phyloP scores from a whole-genome alignment of 2,888 invertebrate species.

The Hypomecis atomaria region DNA sequence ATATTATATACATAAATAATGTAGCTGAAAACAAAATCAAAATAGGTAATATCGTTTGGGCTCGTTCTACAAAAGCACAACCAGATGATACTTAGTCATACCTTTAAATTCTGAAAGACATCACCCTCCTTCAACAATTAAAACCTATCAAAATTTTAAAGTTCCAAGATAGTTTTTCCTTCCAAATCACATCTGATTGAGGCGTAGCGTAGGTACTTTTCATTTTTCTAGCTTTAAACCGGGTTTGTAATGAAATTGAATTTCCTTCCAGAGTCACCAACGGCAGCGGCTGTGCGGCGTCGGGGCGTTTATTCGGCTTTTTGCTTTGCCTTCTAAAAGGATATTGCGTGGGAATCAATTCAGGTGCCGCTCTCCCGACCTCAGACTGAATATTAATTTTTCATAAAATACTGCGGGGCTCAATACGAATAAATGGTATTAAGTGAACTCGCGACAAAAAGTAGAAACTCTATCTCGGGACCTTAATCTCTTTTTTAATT shows the following conservation, averaged over 20 bases:
- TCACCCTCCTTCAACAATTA: neutral
- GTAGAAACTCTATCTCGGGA: slow-evolving; percentile 24
- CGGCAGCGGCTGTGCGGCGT: slow-evolving; percentile 44
- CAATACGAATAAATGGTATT: slow-evolving; percentile 45
- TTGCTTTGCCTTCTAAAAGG: slow-evolving; percentile 74
- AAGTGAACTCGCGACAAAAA: slow-evolving; percentile 40
- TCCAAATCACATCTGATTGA: slow-evolving; percentile 46
- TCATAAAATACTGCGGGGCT: slow-evolving; percentile 53
- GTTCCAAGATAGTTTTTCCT: neutral
- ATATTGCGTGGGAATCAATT: slow-evolving; percentile 81
- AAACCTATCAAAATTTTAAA: neutral
- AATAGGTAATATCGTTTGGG: too few relatives aligned
- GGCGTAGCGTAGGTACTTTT: slow-evolving; percentile 36
- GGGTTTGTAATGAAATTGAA: slow-evolving; percentile 75
- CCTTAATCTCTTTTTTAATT: slow-evolving; percentile 27
- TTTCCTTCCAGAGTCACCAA: slow-evolving; percentile 53
- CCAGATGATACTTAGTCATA: too few relatives aligned
- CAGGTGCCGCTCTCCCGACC: slow-evolving; percentile 70
- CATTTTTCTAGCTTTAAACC: slow-evolving; percentile 58
- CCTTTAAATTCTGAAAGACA: too few relatives aligned
- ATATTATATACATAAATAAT: too few relatives aligned
- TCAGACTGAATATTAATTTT: slow-evolving; percentile 69
- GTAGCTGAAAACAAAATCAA: too few relatives aligned
- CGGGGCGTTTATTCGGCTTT: slow-evolving; percentile 70
- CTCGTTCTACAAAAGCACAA: too few relatives aligned